Conservation (phyloP, 2,888 invertebrate genomes). For the Stenolophus ochropezus region DNA sequence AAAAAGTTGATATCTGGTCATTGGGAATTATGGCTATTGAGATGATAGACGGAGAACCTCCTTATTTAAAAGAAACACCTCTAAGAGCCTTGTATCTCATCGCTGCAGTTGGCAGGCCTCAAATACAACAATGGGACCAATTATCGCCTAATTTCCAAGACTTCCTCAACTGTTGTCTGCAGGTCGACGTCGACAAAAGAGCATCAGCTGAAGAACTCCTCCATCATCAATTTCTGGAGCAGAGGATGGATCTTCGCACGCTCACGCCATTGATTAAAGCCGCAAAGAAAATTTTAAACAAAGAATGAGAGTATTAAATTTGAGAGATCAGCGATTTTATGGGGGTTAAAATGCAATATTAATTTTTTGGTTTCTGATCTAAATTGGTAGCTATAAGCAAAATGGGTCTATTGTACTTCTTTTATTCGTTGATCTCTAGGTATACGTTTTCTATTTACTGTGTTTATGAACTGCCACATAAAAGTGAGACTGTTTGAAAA, state of each 20-base stretch:
- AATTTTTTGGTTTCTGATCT: background rate
- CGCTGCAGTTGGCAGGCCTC: conserved; percentile 95
- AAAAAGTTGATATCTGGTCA: conserved; percentile 95
- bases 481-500: conserved; percentile 55
- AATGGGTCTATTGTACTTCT: background rate
- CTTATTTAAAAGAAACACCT: conserved; percentile 96
- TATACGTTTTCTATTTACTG: conserved; percentile 12
- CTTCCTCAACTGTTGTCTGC: conserved; percentile 91
- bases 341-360: background rate
- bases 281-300: conserved; percentile 89
- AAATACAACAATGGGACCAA: conserved; percentile 88
- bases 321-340: conserved; percentile 21
- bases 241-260: conserved; percentile 86
- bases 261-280: conserved; percentile 93
- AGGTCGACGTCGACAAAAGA: conserved; percentile 87
- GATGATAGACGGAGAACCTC: conserved; percentile 98
- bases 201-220: conserved; percentile 86
- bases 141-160: conserved; percentile 86
- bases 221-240: conserved; percentile 85
- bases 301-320: conserved; percentile 67
- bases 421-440: conserved; percentile 25
- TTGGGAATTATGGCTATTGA: conserved; percentile 99
- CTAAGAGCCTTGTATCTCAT: conserved; percentile 94
- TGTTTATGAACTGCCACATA: conserved; percentile 52
- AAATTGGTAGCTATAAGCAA: conserved; percentile 27